Evolutionary conservation across 1,140 invertebrate species (phyloP).

Genomic region (Meteorus sp.): DNA sequence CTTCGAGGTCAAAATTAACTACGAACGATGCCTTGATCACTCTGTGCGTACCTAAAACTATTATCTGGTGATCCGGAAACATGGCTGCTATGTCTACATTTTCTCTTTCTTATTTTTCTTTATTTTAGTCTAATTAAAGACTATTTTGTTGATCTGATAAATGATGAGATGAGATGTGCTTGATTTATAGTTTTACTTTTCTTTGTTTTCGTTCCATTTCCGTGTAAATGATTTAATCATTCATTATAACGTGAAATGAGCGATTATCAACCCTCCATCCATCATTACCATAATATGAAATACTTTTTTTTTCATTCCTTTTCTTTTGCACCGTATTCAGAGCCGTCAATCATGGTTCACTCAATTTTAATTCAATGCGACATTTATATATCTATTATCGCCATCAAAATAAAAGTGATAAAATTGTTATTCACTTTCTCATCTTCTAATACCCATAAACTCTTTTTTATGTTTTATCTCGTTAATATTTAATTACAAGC

Average conservation of each 20-base stretch:
- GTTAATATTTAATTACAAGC: no score
- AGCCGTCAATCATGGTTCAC: conserved; percentile 23
- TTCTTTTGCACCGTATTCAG: conserved; percentile 32
- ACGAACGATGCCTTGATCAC: conserved; percentile 53
- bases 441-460: no score
- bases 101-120: no score
- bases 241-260: conserved; percentile 1
- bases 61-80: conserved; percentile 54
- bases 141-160: conserved; percentile 53
- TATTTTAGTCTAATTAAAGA: conserved; percentile 57
- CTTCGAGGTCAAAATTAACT: conserved; percentile 35
- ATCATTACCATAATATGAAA: background rate
- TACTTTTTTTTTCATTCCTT: conserved; percentile 11
- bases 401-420: background rate
- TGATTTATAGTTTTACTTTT: conserved; percentile 41
- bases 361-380: background rate
- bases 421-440: conserved; percentile 1
- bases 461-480: no score
- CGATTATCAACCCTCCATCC: background rate
- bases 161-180: conserved; percentile 56
- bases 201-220: conserved; percentile 3
- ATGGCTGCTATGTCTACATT: conserved; percentile 57
- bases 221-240: no score
- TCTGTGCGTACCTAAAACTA: conserved; percentile 57
- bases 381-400: background rate